phyloP scores from a whole-genome alignment of 2,797 vertebrate species.

The Tangara arthus region DNA sequence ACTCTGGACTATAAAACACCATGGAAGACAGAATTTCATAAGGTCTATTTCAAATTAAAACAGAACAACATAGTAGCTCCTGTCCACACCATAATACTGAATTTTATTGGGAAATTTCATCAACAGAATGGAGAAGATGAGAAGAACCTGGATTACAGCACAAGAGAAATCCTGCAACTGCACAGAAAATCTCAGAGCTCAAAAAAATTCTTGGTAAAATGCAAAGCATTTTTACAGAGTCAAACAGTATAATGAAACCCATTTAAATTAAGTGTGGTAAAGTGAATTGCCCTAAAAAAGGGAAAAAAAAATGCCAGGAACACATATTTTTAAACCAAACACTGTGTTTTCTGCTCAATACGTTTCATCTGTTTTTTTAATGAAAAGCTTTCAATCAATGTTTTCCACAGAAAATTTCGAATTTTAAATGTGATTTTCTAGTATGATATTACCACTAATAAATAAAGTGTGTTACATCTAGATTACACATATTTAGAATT shows the following conservation, averaged over 20 bases:
- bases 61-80: neutral
- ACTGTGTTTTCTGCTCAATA: neutral
- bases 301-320: neutral
- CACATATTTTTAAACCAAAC: neutral
- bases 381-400: neutral
- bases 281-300: neutral
- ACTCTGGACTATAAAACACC: neutral
- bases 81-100: neutral
- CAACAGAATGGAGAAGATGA: neutral
- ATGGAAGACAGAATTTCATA: neutral
- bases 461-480: neutral
- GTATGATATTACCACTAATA: neutral
- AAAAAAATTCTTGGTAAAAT: neutral
- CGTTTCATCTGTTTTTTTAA: neutral
- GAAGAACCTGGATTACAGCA: neutral
- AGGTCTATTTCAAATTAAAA: neutral
- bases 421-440: neutral
- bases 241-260: fast-evolving
- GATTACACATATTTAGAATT: neutral
- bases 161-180: neutral
- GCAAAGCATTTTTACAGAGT: neutral
- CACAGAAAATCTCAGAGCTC: neutral
- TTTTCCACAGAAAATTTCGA: neutral
- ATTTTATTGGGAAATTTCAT: neutral
- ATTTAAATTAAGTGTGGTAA: neutral